Evolutionary conservation across 2,113 vertebrate species (phyloP).

Genomic region (Semicossyphus pulcher): DNA sequence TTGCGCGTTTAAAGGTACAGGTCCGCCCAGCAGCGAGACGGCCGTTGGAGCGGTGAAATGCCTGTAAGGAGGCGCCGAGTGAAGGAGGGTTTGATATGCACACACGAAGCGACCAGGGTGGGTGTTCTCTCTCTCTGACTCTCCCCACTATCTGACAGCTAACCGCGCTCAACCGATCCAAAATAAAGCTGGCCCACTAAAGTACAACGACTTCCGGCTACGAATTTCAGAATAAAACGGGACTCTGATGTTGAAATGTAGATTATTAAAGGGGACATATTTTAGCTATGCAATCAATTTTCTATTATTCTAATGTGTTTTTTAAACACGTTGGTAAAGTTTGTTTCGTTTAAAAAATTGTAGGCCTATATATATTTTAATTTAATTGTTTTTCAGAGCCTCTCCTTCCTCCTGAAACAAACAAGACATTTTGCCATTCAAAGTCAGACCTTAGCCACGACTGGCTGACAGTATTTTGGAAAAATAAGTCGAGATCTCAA

Average conservation of each 20-base stretch:
- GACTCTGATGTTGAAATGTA: neutral
- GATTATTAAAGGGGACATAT: no score
- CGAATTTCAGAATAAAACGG: conserved; percentile 36
- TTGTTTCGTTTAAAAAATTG: no score
- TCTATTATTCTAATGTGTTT: no score
- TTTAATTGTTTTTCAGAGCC: no score
- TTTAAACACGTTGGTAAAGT: no score
- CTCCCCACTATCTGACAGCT: conserved; percentile 54
- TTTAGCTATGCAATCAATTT: no score
- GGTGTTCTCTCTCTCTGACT: conserved; percentile 21
- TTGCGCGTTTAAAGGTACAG: neutral
- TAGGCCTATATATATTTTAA: no score
- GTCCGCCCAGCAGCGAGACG: conserved; percentile 63
- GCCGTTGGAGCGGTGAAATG: conserved; percentile 50
- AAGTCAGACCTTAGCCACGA: no score
- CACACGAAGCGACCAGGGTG: conserved; percentile 29
- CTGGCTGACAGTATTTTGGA: no score
- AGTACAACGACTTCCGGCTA: neutral
- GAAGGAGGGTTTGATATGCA: conserved; percentile 39
- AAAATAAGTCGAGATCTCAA: no score
- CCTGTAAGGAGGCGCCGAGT: conserved; percentile 26
- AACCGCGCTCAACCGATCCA: conserved; percentile 22
- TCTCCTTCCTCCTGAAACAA: no score
- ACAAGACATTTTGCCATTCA: no score
- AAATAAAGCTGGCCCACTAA: neutral